Base-by-base conservation (phyloP, 2,113 vertebrate genomes). In the Eolophus roseicapilla region DNA sequence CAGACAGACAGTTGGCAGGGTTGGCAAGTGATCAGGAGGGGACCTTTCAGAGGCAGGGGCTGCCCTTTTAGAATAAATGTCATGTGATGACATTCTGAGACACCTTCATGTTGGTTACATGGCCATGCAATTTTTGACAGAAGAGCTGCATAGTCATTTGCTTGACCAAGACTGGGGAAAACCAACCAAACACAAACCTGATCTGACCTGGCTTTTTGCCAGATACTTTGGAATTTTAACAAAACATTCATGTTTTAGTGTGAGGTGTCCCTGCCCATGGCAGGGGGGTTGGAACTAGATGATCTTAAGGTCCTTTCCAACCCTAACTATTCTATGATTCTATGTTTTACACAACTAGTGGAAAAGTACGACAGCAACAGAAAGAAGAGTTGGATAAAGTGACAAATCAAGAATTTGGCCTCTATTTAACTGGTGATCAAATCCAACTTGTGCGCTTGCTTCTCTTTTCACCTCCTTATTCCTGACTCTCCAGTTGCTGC, bases 51-150 rank as follows among this genome's bases (percentile, higher is more conserved):
- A 62, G 27, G 21, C n/a, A 41, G 17, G 17, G 13, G 4, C 1
- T 31, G 62, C 60, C 39, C 35, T 33, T 52, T 63, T 6, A 10
- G 28, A 47, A 71, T 2, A 35, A 24, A 73, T 3, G 13, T 33
- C n/a, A 19, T 1, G 0, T 20, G 20, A 13, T 11, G 17, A 29
- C 4, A 0, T 79, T 44, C 57, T 55, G 63, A 52, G 46, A 33
- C 43, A 73, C 39, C 71, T 16, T 49, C 39, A 20, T 4, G 33
- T 57, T 59, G 27, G 73, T 84, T 59, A 55, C 50, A n/a, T 17
- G 37, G 57, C 57, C 64, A 39, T 15, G 39, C 27, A 20, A 60
- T 33, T 80, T 67, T 35, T 76, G 52, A 65, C 41, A 17, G 79
- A 79, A 90, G 57, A 33, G 46, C 31, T 78, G 35, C 23, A 63